phyloP scores from a whole-genome alignment of 2,888 invertebrate genomes.

The Dicycla oo region DNA sequence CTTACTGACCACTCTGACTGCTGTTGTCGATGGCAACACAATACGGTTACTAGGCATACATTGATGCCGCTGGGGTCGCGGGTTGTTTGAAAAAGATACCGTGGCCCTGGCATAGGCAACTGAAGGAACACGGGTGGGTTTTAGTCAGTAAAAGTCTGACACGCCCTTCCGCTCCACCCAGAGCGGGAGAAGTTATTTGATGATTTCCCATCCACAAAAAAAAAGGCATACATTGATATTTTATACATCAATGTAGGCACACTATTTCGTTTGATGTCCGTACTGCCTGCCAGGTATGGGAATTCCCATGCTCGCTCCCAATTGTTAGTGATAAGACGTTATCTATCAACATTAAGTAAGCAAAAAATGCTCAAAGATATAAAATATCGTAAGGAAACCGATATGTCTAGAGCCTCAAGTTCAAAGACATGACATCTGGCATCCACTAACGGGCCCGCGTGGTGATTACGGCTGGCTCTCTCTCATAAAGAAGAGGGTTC shows the following conservation, averaged over 20 bases:
- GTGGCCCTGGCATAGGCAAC: no score
- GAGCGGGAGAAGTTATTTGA: no score
- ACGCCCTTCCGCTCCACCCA: no score
- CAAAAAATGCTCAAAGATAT: not conserved
- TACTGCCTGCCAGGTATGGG: not conserved
- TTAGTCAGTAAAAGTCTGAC: no score
- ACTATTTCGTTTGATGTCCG: not conserved
- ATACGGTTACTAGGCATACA: not conserved
- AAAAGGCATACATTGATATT: no score
- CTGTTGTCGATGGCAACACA: not conserved
- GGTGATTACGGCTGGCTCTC: not conserved
- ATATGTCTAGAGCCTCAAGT: no score
- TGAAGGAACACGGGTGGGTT: no score
- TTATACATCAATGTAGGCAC: no score
- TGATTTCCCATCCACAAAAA: no score
- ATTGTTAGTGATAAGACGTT: not conserved
- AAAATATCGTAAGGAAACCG: not conserved
- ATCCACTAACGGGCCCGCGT: no score
- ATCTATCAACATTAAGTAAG: not conserved
- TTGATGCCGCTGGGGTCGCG: no score
- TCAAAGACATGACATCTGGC: not conserved
- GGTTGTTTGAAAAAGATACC: no score
- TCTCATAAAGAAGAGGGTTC: not conserved
- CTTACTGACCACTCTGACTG: not conserved
- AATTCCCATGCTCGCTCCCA: constrained; percentile 1